phyloP scores from a whole-genome alignment of 2,113 vertebrate genomes.

The Lepisosteus osseus region DNA sequence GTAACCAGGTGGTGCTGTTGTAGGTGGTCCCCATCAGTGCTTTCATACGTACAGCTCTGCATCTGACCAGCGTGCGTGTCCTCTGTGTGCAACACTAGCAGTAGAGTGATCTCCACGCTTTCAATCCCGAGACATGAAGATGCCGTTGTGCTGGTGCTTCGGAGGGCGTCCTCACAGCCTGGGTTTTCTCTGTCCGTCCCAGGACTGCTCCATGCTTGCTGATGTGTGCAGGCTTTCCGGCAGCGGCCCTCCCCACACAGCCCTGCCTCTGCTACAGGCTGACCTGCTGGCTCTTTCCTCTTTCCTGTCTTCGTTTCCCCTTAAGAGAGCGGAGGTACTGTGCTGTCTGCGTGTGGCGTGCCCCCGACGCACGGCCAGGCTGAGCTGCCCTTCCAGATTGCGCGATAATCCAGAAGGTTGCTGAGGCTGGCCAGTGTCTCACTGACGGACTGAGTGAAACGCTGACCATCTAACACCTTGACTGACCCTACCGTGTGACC shows the following conservation, averaged over 20 bases:
- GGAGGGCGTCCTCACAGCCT: not conserved
- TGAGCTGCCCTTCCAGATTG: not conserved
- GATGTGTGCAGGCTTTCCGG: constrained; percentile 47
- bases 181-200: constrained; percentile 39
- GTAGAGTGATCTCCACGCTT: too few relatives aligned
- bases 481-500: not conserved
- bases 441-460: not conserved
- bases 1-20: not conserved
- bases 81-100: too few relatives aligned
- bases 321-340: constrained; percentile 59
- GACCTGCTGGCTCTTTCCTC: constrained; percentile 39
- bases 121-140: too few relatives aligned
- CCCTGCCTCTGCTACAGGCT: constrained; percentile 28
- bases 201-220: constrained; percentile 50
- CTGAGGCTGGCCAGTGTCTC: not conserved
- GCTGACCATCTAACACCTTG: not conserved
- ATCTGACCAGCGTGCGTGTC: too few relatives aligned
- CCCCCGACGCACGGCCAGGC: not conserved
- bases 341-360: not conserved
- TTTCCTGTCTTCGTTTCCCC: constrained; percentile 51
- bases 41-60: too few relatives aligned
- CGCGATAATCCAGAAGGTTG: not conserved
- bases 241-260: constrained; percentile 20
- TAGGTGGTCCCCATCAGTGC: not conserved
- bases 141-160: too few relatives aligned